phyloP scores from a whole-genome alignment of 2,113 vertebrate species.

The Trogon surrucura region DNA sequence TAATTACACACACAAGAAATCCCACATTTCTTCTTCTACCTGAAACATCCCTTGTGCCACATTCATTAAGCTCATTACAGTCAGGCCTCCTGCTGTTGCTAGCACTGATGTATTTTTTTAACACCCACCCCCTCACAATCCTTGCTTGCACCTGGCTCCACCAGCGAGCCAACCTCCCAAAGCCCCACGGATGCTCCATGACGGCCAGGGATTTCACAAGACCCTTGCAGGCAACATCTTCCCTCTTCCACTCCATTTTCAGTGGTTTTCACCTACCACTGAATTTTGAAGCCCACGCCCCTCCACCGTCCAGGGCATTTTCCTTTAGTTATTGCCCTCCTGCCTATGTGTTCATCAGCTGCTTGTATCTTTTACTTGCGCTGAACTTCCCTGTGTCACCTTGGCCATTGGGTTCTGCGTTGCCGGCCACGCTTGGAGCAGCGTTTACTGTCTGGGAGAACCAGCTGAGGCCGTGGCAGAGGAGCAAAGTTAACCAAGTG shows the following conservation, averaged over 20 bases:
- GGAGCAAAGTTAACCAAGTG: fast-evolving
- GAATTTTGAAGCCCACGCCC: background rate
- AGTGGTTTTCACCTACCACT: background rate
- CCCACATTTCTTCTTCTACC: slow-evolving; percentile 15
- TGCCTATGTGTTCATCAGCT: fast-evolving
- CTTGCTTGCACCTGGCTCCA: background rate
- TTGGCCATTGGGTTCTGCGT: fast-evolving
- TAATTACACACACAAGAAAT: slow-evolving; percentile 37
- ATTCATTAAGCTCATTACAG: slow-evolving; percentile 18
- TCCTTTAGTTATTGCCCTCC: background rate
- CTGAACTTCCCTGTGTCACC: fast-evolving
- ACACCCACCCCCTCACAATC: background rate
- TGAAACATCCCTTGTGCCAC: background rate
- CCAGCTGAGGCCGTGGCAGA: background rate
- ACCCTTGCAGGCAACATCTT: background rate
- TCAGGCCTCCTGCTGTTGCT: background rate
- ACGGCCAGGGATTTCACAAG: background rate
- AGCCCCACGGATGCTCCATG: background rate
- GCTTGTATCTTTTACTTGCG: background rate
- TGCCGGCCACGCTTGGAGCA: fast-evolving
- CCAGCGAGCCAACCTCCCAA: background rate
- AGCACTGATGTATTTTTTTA: background rate
- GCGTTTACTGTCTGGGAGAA: background rate
- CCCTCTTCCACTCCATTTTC: background rate
- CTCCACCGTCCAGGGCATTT: background rate